These are phyloP conservation scores for Monomorium pharaonis DNA, from an alignment of 1,140 invertebrate species.

Conservation along the genomic window DNA sequence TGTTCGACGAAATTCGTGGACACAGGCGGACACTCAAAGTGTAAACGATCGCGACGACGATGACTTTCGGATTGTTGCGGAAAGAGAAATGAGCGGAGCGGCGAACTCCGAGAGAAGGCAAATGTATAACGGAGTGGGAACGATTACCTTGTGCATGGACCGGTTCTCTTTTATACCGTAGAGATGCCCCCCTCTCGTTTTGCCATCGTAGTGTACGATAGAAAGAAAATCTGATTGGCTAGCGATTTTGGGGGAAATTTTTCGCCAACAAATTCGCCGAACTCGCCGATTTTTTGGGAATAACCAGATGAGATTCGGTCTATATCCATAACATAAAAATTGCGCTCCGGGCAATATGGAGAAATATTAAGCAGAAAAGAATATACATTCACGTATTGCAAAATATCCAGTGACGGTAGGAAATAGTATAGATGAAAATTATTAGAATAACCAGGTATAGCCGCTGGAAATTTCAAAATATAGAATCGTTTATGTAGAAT, in stretches of 20 bases:
- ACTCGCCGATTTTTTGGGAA: not conserved
- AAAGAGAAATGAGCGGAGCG: conserved; percentile 62
- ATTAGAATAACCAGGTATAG: not conserved
- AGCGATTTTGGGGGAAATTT: not conserved
- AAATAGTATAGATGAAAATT: not conserved
- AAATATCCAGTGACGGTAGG: not conserved
- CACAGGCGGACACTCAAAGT: not conserved
- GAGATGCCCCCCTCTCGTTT: conserved; percentile 70
- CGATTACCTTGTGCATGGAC: conserved; percentile 75
- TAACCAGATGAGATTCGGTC: not conserved
- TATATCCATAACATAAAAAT: not conserved
- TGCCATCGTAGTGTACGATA: not conserved
- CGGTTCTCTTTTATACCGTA: conserved; percentile 80
- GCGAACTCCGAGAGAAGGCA: conserved; percentile 68
- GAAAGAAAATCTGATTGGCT: conserved; percentile 17
- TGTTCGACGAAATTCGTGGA: not conserved
- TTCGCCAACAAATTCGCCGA: not conserved
- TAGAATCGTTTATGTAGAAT: not conserved
- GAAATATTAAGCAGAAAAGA: not conserved
- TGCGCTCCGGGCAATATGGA: not conserved
- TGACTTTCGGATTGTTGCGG: conserved; percentile 42
- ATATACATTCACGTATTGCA: not conserved
- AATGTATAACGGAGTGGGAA: conserved; percentile 73
- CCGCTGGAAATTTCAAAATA: not conserved
- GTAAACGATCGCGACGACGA: conserved; percentile 46